Conservation (phyloP, 2,113 vertebrate species). For the Hippocampus zosterae region DNA sequence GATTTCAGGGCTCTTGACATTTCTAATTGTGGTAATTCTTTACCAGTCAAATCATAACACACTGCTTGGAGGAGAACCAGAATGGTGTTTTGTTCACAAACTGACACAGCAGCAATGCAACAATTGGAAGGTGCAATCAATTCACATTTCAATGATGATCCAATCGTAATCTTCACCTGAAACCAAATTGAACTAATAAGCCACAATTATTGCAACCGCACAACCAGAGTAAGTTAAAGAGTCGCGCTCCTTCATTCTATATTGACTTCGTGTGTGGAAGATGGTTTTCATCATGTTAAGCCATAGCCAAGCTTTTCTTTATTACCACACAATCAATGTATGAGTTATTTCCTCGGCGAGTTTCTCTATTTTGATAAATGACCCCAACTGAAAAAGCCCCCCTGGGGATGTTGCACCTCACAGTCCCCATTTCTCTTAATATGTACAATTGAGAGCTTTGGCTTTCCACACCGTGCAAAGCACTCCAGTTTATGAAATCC, state of each 20-base stretch:
- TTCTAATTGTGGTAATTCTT: slow-evolving; percentile 5
- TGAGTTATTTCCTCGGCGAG: slow-evolving; percentile 46
- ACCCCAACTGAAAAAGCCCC: slow-evolving; percentile 22
- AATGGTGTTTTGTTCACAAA: slow-evolving; percentile 21
- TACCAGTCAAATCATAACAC: not conserved
- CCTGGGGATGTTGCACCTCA: slow-evolving; percentile 33
- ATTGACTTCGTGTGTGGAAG: not conserved
- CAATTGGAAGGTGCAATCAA: not conserved
- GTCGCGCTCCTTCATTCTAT: not conserved
- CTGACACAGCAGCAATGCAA: not conserved
- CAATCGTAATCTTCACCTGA: slow-evolving; percentile 7
- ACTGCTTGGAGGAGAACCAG: slow-evolving; percentile 30
- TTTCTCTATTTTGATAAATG: slow-evolving; percentile 43
- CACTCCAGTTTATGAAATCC: slow-evolving; percentile 31
- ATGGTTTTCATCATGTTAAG: not conserved
- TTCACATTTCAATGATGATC: slow-evolving; percentile 21
- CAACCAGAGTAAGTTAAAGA: not conserved
- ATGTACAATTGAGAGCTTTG: slow-evolving; percentile 25
- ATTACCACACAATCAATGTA: slow-evolving; percentile 24
- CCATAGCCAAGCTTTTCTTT: slow-evolving; percentile 1
- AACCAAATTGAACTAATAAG: slow-evolving; percentile 10
- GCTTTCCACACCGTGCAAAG: slow-evolving; percentile 20
- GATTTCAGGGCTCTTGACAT: slow-evolving; percentile 16
- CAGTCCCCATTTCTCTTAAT: slow-evolving; percentile 26
- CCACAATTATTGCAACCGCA: not conserved